Conservation (phyloP, 2,888 invertebrate species). For the Heliconius sara region DNA sequence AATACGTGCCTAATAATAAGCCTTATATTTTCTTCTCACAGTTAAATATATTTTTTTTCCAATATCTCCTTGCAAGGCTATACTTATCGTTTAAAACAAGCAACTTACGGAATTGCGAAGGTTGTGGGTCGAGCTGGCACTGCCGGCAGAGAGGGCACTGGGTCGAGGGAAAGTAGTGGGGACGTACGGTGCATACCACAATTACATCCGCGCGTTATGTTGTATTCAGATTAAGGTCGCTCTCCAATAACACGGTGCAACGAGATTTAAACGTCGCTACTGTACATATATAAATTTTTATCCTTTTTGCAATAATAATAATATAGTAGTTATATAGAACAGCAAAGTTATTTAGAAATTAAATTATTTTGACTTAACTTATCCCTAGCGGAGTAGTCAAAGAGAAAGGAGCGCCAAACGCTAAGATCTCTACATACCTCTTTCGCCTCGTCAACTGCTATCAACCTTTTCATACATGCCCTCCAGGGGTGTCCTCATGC, state of each 20-base stretch:
- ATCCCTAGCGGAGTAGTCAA: background rate
- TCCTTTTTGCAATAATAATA: background rate
- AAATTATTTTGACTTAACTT: background rate
- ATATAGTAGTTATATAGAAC: too few species aligned
- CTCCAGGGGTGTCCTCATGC: too few species aligned
- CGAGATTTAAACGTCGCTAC: slow-evolving; percentile 40
- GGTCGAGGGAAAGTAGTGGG: slow-evolving; percentile 82
- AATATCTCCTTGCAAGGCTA: slow-evolving; percentile 15
- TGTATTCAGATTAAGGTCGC: slow-evolving; percentile 49
- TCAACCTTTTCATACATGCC: too few species aligned
- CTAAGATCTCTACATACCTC: too few species aligned
- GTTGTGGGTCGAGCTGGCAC: slow-evolving; percentile 70
- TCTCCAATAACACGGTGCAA: slow-evolving; percentile 48
- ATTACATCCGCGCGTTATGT: slow-evolving; percentile 63
- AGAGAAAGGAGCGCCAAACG: background rate
- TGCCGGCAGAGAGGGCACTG: slow-evolving; percentile 76
- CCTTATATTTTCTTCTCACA: background rate
- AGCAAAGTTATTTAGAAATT: too few species aligned
- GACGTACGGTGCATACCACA: slow-evolving; percentile 74
- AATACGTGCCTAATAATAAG: too few species aligned
- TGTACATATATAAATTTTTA: slow-evolving; percentile 2
- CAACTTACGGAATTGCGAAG: slow-evolving; percentile 74
- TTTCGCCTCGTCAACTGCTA: too few species aligned
- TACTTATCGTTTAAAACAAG: slow-evolving; percentile 49
- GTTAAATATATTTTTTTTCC: background rate